Percentiles rank a stretch among this genome's conserved stretches.
Conservation (phyloP, 1,140 invertebrate genomes). For the Pseudomyrmex flavicornis region DNA sequence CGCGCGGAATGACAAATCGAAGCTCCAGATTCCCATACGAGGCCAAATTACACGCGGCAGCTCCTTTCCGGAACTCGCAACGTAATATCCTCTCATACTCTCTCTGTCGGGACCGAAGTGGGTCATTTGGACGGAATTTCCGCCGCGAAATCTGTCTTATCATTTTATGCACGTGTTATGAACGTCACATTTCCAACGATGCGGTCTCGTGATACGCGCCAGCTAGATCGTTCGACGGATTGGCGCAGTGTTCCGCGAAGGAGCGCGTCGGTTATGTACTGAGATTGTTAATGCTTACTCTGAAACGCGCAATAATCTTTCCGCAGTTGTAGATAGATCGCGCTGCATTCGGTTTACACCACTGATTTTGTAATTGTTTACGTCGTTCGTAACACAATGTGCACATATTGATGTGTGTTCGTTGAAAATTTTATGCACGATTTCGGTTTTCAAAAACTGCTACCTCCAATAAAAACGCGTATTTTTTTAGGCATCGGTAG, state of each 20-base stretch:
- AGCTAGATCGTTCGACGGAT: slow-evolving; percentile 32
- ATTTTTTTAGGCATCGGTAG: slow-evolving; percentile 34
- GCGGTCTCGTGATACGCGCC: slow-evolving; percentile 14
- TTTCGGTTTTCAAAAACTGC: slow-evolving; percentile 51
- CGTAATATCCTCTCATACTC: slow-evolving; percentile 46
- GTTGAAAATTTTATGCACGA: slow-evolving; percentile 44
- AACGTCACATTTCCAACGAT: not conserved
- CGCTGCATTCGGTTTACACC: not conserved
- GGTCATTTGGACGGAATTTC: slow-evolving; percentile 58
- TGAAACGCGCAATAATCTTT: not conserved
- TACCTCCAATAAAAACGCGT: slow-evolving; percentile 47
- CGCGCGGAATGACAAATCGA: slow-evolving; percentile 72
- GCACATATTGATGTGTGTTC: not conserved
- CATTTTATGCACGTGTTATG: slow-evolving; percentile 46
- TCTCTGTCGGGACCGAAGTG: slow-evolving; percentile 54
- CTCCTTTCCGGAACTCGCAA: slow-evolving; percentile 15
- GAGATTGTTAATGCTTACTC: not conserved
- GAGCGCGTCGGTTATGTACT: not conserved
- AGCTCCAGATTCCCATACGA: slow-evolving; percentile 66
- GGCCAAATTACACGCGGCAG: slow-evolving; percentile 62
- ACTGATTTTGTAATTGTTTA: slow-evolving; percentile 23
- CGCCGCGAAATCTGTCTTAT: slow-evolving; percentile 57
- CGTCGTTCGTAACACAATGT: not conserved
- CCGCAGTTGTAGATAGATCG: not conserved
- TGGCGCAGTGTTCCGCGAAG: not conserved